Evolutionary conservation across 1,140 invertebrate genomes (phyloP).

Genomic region (Zaprionus tsacasi): DNA sequence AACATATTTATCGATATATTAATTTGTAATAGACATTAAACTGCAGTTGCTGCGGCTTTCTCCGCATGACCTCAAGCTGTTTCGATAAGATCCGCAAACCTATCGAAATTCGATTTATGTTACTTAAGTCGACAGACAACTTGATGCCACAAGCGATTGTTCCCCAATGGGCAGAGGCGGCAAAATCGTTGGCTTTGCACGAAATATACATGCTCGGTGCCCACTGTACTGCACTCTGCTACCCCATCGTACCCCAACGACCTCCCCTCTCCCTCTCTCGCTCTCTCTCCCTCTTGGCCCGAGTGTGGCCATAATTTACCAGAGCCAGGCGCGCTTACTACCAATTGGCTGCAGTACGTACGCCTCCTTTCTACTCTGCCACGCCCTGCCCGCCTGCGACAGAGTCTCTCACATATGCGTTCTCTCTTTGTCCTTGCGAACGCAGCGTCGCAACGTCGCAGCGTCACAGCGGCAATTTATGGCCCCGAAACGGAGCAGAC

Average conservation of each 20-base stretch:
- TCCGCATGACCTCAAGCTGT: not conserved
- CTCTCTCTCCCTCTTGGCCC: conserved; percentile 9
- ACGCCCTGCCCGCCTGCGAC: not conserved
- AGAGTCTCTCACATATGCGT: conserved; percentile 8
- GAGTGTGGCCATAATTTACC: conserved; percentile 70
- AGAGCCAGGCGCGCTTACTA: conserved; percentile 46
- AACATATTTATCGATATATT: too few species aligned
- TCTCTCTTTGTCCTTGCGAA: conserved; percentile 52
- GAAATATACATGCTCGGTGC: not conserved
- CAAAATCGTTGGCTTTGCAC: conserved; percentile 10
- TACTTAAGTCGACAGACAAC: conserved; percentile 10
- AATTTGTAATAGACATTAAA: too few species aligned
- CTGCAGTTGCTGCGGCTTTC: not conserved
- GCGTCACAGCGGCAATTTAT: conserved; percentile 55
- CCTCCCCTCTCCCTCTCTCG: not conserved
- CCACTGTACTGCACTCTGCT: not conserved
- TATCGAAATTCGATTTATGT: conserved; percentile 12
- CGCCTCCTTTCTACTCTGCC: not conserved
- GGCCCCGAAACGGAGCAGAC: conserved; percentile 47
- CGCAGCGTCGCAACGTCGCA: conserved; percentile 25
- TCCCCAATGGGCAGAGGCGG: not conserved
- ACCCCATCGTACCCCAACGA: not conserved
- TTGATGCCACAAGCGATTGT: conserved; percentile 35
- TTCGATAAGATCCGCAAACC: not conserved
- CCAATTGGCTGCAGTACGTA: conserved; percentile 56